These are phyloP conservation scores for Paracentrotus lividus DNA, from an alignment of 53 echinoderm and acorn worm species.

Conservation along the genomic window DNA sequence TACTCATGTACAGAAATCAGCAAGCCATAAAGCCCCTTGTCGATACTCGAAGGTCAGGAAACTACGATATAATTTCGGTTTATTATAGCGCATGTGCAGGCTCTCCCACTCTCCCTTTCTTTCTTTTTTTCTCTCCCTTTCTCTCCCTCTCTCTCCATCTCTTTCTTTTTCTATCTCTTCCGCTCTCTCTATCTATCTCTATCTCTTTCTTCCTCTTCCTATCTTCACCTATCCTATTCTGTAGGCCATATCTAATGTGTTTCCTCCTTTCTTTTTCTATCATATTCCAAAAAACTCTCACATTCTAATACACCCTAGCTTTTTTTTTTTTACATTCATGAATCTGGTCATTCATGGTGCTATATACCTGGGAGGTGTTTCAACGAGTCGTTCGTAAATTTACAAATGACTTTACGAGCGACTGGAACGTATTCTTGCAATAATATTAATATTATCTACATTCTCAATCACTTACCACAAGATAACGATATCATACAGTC, in stretches of 20 bases:
- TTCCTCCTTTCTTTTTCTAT: not conserved
- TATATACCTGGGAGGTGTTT: no score
- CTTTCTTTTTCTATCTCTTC: not conserved
- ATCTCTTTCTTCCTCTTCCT: not conserved
- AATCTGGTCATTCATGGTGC: no score
- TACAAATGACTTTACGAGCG: no score
- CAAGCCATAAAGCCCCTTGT: not conserved
- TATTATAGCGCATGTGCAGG: not conserved
- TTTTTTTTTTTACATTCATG: no score
- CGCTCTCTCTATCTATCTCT: not conserved
- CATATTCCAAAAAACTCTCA: no score
- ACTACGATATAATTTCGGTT: not conserved
- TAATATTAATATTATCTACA: no score
- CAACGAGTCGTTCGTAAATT: no score
- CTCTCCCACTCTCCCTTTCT: not conserved
- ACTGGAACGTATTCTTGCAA: no score
- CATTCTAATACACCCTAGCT: no score
- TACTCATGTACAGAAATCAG: not conserved
- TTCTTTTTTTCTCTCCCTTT: not conserved
- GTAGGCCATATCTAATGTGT: no score
- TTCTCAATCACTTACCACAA: no score
- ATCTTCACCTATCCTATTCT: not conserved
- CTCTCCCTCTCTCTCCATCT: not conserved
- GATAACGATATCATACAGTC: no score
- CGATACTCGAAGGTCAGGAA: not conserved